Evolutionary conservation across 2,113 vertebrate genomes (phyloP), one percentile per base, ranked within the genome.

Genomic region (Panurus biarmicus): DNA sequence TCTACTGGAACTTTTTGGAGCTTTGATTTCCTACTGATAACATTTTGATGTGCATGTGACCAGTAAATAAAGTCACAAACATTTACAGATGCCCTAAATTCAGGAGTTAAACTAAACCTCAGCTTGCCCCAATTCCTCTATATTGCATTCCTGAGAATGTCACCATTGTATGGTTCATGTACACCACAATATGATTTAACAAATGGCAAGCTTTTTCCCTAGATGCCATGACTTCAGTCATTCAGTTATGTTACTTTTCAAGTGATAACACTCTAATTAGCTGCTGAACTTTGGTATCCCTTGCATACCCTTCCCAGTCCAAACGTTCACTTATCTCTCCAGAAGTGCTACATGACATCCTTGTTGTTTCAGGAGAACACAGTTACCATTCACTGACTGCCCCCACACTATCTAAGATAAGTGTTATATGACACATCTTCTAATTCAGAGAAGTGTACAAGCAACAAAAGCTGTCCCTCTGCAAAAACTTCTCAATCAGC

Each of bases 191-290:
- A 93, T 73, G 91, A 94, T 94, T 92, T 90, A 91, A 71, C 73
- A 81, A 94, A 91, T 88, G 90, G 95, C 90, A 95, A 96, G 95
- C 81, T 94, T 97, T 95, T 96, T 92, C 96, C 95, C 95, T 90
- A 80, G 92, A 93, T 95, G 80, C 94, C 69, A 83, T 95, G 96
- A 96, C 93, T 96, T 95, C 87, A 96, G 88, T 95, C 96, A 95
- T 86, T 57, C 90, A 94, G 86, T 74, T 96, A 96, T 96, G 97
- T 86, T 96, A 90, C 96, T 96, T 97, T 97, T 93, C 75, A 88
- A 97, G 96, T 96, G 98, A 98, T 98, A 98, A 97, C 95, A 92
- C 96, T 93, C 96, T 97, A 98, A 98, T 98, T 98, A 98, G 96
- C 95, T 97, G 96, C 87, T 97, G 95, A 98, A 92, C 96, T 96